A percentile compares a stretch with the other conserved stretches of the same genome.
Evolutionary conservation across 2,113 vertebrate genomes (phyloP).

Genomic region (Camelus bactrianus): DNA sequence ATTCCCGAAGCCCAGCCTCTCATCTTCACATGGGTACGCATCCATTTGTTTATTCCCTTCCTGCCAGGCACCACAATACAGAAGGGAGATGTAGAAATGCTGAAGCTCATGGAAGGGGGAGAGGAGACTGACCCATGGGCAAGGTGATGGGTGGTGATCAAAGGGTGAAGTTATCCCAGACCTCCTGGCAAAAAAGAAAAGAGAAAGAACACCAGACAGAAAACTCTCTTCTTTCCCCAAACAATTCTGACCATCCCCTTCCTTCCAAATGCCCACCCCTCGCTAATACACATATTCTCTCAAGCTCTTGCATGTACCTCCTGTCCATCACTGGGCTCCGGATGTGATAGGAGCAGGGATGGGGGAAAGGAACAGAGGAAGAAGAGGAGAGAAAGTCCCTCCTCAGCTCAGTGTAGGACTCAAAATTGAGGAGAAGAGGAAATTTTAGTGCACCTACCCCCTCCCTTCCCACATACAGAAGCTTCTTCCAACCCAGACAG

Average conservation of each 20-base stretch:
- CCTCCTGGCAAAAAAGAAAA: background rate
- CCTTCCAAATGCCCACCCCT: background rate
- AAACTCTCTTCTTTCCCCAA: background rate
- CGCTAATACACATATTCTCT: background rate
- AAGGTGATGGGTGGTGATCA: background rate
- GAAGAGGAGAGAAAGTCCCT: no score
- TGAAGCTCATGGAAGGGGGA: background rate
- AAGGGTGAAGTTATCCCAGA: background rate
- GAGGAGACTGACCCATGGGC: no score
- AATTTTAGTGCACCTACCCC: fast-evolving
- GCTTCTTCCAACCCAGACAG: fast-evolving
- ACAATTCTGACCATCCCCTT: background rate
- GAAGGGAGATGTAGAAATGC: background rate
- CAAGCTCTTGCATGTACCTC: background rate
- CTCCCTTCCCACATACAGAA: background rate
- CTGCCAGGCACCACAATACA: background rate
- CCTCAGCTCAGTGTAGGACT: background rate
- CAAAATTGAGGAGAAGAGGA: no score
- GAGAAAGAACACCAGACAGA: background rate
- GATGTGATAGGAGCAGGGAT: background rate
- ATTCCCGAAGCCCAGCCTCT: background rate
- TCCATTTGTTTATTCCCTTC: background rate
- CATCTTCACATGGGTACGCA: background rate
- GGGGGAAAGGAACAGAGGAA: no score
- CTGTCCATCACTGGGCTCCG: background rate